These are phyloP conservation scores for Prostheceraeus crozeri DNA, from an alignment of 2,888 invertebrate species.

Conservation along the genomic window DNA sequence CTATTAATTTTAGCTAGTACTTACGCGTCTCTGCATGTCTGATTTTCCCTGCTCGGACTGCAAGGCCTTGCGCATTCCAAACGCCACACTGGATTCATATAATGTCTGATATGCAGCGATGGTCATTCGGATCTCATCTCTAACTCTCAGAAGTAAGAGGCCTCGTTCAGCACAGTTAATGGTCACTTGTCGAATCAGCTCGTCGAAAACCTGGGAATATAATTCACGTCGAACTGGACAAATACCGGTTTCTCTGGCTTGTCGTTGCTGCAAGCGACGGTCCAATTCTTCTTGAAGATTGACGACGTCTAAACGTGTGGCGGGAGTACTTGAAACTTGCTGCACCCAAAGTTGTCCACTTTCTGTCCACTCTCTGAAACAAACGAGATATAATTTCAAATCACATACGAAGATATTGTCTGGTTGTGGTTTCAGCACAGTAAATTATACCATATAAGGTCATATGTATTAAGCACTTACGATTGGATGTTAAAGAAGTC, in stretches of 20 bases:
- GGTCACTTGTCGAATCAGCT: conserved; percentile 64
- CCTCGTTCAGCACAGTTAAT: conserved; percentile 94
- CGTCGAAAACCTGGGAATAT: conserved; percentile 88
- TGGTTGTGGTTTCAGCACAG: not conserved
- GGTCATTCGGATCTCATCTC: conserved; percentile 92
- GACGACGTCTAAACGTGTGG: conserved; percentile 86
- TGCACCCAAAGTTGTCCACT: conserved; percentile 69
- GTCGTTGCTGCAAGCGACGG: conserved; percentile 75
- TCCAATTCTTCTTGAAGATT: conserved; percentile 92
- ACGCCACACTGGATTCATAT: conserved; percentile 92
- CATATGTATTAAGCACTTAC: not conserved
- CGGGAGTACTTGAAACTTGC: conserved; percentile 86
- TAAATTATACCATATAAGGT: not conserved
- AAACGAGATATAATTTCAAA: too few species aligned
- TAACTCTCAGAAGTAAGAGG: conserved; percentile 76
- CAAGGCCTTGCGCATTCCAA: conserved; percentile 93
- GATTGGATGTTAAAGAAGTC: too few species aligned
- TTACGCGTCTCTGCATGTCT: conserved; percentile 55
- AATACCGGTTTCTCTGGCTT: conserved; percentile 90
- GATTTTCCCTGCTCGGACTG: conserved; percentile 79
- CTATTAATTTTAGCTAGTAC: too few species aligned
- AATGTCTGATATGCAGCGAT: conserved; percentile 90
- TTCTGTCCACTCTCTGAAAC: conserved; percentile 76
- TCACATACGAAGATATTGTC: too few species aligned
- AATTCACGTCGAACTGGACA: conserved; percentile 85